Percentiles rank a stretch among this genome's conserved stretches.
These are phyloP conservation scores for Nephotettix cincticeps DNA, from an alignment of 1,140 invertebrate species.

Conservation along the genomic window DNA sequence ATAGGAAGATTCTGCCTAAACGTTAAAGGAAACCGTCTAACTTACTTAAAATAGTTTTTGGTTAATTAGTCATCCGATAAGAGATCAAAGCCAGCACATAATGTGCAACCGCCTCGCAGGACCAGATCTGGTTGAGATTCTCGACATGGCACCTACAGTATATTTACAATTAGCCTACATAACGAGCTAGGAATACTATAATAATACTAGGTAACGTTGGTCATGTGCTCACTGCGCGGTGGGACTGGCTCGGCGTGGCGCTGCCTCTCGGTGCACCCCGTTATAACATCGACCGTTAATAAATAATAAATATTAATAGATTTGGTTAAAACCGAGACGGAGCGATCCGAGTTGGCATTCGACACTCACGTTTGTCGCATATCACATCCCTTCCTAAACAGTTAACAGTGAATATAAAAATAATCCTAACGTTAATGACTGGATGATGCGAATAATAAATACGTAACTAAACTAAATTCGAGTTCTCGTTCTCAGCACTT, in stretches of 20 bases:
- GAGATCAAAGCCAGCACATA: background rate
- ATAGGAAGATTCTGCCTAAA: constrained; percentile 13
- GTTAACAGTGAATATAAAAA: constrained; percentile 7
- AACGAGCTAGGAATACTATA: background rate
- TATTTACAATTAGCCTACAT: background rate
- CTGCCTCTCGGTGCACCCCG: too few relatives aligned
- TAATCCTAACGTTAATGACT: constrained; percentile 5
- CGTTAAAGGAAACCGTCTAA: background rate
- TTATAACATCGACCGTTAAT: too few relatives aligned
- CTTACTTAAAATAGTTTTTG: constrained; percentile 16
- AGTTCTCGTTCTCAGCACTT: too few relatives aligned
- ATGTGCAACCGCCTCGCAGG: background rate
- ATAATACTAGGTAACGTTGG: constrained; percentile 19
- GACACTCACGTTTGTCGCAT: too few relatives aligned
- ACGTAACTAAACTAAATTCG: too few relatives aligned
- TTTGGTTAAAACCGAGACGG: too few relatives aligned
- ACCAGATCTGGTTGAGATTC: background rate
- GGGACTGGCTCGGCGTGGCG: too few relatives aligned
- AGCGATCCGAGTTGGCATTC: too few relatives aligned
- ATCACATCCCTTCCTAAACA: too few relatives aligned
- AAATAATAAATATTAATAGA: too few relatives aligned
- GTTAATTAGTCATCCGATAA: background rate
- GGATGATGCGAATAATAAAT: background rate
- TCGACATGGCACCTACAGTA: background rate
- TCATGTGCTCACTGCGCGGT: too few relatives aligned